Conservation (phyloP, 2,113 vertebrate genomes). For the Prunella fulvescens region DNA sequence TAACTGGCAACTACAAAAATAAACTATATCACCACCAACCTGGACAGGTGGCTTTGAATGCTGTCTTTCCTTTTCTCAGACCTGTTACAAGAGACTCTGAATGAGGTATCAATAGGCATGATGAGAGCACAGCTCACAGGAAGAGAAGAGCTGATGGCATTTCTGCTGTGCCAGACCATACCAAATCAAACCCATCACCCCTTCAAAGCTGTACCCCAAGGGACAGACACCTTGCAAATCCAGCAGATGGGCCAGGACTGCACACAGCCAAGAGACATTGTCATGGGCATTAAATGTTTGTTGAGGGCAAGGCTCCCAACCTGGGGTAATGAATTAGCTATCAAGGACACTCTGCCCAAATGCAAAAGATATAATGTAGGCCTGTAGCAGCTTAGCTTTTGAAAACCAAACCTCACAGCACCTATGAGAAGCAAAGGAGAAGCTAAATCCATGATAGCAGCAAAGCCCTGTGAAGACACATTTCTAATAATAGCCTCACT, state of each 20-base stretch:
- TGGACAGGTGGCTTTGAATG: not conserved
- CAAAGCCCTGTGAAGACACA: not conserved
- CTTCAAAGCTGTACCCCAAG: not conserved
- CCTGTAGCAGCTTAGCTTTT: not conserved
- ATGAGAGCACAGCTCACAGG: not conserved
- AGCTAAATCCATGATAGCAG: not conserved
- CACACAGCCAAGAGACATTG: slow-evolving; percentile 14
- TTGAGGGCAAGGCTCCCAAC: not conserved
- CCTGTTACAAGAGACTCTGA: not conserved
- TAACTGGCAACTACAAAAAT: not conserved
- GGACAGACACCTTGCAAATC: not conserved
- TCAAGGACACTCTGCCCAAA: not conserved
- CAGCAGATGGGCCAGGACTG: slow-evolving; percentile 31
- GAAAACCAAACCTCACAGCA: not conserved
- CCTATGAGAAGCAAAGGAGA: not conserved
- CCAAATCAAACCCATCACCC: slow-evolving; percentile 35
- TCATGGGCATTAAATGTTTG: not conserved
- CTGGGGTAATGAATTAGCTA: not conserved
- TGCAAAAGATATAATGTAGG: not conserved
- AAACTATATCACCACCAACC: not conserved
- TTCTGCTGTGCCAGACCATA: not conserved
- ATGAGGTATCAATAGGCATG: not conserved
- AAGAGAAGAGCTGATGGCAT: not conserved
- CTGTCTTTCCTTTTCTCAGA: not conserved
- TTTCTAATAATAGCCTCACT: not conserved